Percentiles rank a stretch among this genome's conserved stretches.
phyloP scores from a whole-genome alignment of 2,888 invertebrate species.

The Drosophila peninsularis region DNA sequence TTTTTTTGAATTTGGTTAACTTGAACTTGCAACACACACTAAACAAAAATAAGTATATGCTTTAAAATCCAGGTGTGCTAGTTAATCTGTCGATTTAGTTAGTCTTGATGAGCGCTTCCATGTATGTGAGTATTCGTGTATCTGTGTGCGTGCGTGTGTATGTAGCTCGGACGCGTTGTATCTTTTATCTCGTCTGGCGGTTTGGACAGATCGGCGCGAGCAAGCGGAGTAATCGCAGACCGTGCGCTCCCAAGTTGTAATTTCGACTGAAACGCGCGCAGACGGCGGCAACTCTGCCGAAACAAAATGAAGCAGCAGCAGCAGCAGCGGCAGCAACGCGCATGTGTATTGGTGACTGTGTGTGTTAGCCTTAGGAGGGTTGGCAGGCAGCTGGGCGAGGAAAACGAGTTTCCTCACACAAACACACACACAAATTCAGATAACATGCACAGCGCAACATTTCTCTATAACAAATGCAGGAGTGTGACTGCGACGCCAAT shows the following conservation, averaged over 20 bases:
- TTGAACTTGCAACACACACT: conserved; percentile 17
- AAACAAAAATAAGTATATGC: conserved; percentile 27
- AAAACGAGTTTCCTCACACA: conserved; percentile 65
- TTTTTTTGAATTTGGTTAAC: not conserved
- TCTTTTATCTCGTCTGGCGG: conserved; percentile 41
- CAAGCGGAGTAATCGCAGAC: conserved; percentile 37
- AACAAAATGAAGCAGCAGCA: conserved; percentile 69
- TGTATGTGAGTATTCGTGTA: conserved; percentile 8
- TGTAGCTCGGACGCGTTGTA: conserved; percentile 47
- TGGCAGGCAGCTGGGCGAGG: conserved; percentile 55
- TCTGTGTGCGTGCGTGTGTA: conserved; percentile 27
- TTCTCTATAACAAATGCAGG: conserved; percentile 70
- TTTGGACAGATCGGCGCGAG: conserved; percentile 47
- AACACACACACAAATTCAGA: conserved; percentile 19
- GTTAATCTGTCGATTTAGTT: conserved; percentile 28
- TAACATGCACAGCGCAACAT: conserved; percentile 41
- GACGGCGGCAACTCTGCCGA: conserved; percentile 67
- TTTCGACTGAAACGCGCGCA: conserved; percentile 64
- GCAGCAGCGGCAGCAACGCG: conserved; percentile 33
- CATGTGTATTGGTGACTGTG: conserved; percentile 55
- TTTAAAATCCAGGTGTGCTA: conserved; percentile 30
- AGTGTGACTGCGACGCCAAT: conserved; percentile 48
- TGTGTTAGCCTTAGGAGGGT: conserved; percentile 37
- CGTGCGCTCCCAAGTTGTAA: conserved; percentile 66
- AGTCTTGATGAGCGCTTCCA: conserved; percentile 18